A percentile compares a stretch with the other conserved stretches of the same genome.
Evolutionary conservation across 2,113 vertebrate genomes (phyloP).

Genomic region (Catharus fuscescens): DNA sequence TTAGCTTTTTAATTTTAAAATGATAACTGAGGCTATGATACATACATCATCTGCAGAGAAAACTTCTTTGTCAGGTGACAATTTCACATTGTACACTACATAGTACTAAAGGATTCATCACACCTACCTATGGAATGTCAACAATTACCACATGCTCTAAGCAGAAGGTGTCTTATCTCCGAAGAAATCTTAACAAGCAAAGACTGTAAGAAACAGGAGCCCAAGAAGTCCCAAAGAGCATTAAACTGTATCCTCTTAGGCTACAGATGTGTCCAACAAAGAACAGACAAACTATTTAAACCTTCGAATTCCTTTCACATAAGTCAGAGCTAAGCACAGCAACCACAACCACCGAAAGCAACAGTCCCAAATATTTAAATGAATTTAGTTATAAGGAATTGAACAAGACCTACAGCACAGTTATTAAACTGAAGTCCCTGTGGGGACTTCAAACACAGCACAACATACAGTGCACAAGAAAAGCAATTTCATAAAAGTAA

Average conservation of each 20-base stretch:
- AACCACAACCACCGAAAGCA: not conserved
- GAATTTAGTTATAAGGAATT: slow-evolving; percentile 23
- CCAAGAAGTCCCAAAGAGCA: slow-evolving; percentile 3
- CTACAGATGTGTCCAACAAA: not conserved
- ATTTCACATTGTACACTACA: not conserved
- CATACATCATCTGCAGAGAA: not conserved
- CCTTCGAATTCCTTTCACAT: slow-evolving; percentile 11
- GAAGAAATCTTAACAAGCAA: not conserved
- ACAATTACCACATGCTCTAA: slow-evolving; percentile 1
- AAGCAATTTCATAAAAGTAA: slow-evolving; percentile 43
- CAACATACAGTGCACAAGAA: not conserved
- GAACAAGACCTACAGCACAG: not conserved
- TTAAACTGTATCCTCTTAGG: slow-evolving; percentile 19
- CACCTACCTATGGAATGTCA: not conserved
- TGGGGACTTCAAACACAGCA: not conserved
- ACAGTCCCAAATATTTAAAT: slow-evolving; percentile 36
- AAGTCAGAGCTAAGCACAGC: slow-evolving; percentile 23
- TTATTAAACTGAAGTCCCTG: slow-evolving; percentile 34
- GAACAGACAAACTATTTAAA: slow-evolving; percentile 25
- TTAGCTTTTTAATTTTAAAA: not conserved
- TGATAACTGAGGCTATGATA: not conserved
- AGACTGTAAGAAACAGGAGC: slow-evolving; percentile 11
- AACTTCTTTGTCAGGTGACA: not conserved
- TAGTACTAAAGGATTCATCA: not conserved
- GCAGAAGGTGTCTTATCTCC: not conserved